Evolutionary conservation across 1,140 invertebrate species (phyloP), one percentile per base, ranked within the genome.

Genomic region (Mizuhopecten yessoensis): DNA sequence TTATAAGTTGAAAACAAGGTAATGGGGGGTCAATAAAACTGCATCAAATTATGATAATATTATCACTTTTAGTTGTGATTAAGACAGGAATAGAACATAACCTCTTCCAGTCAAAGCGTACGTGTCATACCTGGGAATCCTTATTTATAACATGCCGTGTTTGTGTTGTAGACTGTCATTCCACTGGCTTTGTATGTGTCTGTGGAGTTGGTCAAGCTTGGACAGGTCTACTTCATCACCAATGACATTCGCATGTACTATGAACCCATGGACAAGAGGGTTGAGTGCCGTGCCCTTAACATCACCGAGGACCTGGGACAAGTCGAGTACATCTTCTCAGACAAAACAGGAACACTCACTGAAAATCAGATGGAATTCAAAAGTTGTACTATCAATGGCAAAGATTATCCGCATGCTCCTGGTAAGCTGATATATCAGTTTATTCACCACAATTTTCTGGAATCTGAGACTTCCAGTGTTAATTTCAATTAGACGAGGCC

Each of bases 241-340:
- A 98, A 99, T 94, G 99, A 99, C 96, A 96, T 97, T 3, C 98
- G 98, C 87, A 97, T 99, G 93, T 99, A 98, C 95, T 98, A 99
- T 97, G 96, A 97, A 15, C 97, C 93, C 33, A 98, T 98, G 10
- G 98, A 99, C 95, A 99, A 98, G 93, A 97, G 98, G 91, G 98
- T 98, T n/a, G 98, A 99, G 96, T 99, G 99, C 96, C 97, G 99
- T 90, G 99, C 99, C 42, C 97, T 99, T 92, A 99, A 99, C 96
- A 99, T 99, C 87, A 99, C 99, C 0, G 99, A 99, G 96, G 99
- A 99, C 96, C 97, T 99, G 87, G 99, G 99, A 5, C 99, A 99
- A 93, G 98, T 99, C 34, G 98, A 99, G 95, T 99, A 99, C 95
- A 97, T 99, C 87, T 99, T 99, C 97, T 99, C 98, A 15, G 99